Conservation (phyloP, 2,113 vertebrate genomes). For the Scortum barcoo region DNA sequence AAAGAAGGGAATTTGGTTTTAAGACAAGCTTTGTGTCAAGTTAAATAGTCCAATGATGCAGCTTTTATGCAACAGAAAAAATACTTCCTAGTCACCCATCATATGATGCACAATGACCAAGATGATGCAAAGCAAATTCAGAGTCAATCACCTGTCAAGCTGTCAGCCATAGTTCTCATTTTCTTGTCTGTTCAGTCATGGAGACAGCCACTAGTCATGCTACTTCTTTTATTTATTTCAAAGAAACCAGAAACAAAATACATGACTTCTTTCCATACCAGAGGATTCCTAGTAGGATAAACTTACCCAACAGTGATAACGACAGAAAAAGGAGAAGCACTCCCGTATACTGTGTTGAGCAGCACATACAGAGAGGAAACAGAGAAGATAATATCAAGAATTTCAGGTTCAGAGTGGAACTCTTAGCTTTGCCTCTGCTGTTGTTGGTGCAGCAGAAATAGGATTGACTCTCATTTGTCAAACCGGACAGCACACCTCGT, state of each 20-base stretch:
- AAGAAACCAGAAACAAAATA: neutral
- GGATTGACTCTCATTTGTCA: conserved; percentile 34
- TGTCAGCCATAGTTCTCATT: neutral
- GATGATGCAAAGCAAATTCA: conserved; percentile 2
- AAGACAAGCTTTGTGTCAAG: conserved; percentile 16
- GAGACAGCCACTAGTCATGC: neutral
- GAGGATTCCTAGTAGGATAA: neutral
- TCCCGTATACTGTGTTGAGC: neutral
- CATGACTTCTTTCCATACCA: neutral
- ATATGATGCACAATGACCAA: neutral
- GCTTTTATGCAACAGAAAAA: neutral
- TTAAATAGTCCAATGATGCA: neutral
- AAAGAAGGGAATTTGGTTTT: conserved; percentile 3
- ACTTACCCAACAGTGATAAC: neutral
- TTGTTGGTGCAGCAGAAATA: neutral
- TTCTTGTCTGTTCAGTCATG: neutral
- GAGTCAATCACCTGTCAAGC: neutral
- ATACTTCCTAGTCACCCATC: neutral
- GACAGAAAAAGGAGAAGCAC: neutral
- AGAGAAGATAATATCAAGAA: conserved; percentile 5
- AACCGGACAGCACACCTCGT: conserved; percentile 60
- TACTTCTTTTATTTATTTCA: conserved; percentile 8
- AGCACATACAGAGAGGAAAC: conserved; percentile 5
- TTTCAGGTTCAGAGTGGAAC: neutral
- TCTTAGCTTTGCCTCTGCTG: conserved; percentile 1